Base-by-base conservation (phyloP, 2,113 vertebrate species). In the Falco punctatus region DNA sequence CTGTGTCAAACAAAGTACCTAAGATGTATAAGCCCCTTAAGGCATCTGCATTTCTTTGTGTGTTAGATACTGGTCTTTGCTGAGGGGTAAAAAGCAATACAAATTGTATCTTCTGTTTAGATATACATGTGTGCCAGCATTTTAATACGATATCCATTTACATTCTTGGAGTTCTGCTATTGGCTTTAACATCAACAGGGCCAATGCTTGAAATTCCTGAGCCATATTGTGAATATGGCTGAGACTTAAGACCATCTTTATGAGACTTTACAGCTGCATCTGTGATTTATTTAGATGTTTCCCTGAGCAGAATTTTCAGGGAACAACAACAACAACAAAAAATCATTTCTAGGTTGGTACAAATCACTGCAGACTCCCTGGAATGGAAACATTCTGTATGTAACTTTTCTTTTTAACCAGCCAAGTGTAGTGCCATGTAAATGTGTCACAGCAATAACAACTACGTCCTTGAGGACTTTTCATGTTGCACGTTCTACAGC, bases 231-330 rank as follows among this genome's bases (percentile, higher is more conserved):
- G 44, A 84, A 65, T 9, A 6, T 8, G 8, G 21, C 8, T 55
- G 27, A 59, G 49, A 79, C 18, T 52, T 74, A 69, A 85, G 58
- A 71, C 30, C 20, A 38, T 12, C 27, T 77, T 40, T n/a, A 17
- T 65, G 38, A 38, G 38, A 38, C 38, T 85, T 80, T 42, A 88
- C 38, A 84, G 48, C 51, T 88, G 48, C 52, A 67, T 58, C 67
- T 86, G 58, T 42, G 27, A 83, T 86, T 94, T 91, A 67, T 72
- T 61, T 80, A 33, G 83, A 88, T 86, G 42, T 87, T 90, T 88
- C 69, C 71, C 58, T 3, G 15, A 88, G 51, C 4, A 38, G 49
- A 59, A 74, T 69, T 91, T 95, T 40, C 66, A 81, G 27, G 66
- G 51, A 87, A 73, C 14, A 89, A 81, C 64, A 88, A 70, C 24